Base-by-base conservation (phyloP, 1,140 invertebrate species). In the Drosophila kurseongensis region DNA sequence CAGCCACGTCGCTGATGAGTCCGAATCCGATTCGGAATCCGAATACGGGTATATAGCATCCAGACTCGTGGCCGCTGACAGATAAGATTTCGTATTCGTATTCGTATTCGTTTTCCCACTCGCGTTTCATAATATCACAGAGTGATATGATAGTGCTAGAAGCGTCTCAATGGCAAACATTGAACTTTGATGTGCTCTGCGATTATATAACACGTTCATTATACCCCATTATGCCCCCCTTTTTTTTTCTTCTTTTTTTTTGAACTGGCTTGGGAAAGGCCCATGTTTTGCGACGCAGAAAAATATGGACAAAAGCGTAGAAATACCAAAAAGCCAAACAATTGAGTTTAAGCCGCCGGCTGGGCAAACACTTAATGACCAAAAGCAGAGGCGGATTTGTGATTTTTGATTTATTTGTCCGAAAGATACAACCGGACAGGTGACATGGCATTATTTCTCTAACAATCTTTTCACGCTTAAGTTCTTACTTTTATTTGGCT, bases 191-290 rank as follows among this genome's bases (percentile, higher is more conserved):
- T 47, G 67, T 72, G 68, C 62, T 32, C 18, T 18, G 27, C 29
- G 65, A 69, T 69, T 69, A 71, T 71, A 72, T 58, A 72, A 71
- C 41, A 72, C 48, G 63, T 41, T 71, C 67, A 71, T 71, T 71
- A 57, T 71, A 51, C 16, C 27, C 60, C 60, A 67, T 66, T 66
- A 66, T 62, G 29, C 35, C 23, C 42, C 36, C 52, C n/a, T 16
- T 5, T 8, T 12, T 16, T 27, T 65, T 27, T n/a, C 7, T 5
- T 14, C 9, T 5, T 35, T 0, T 13, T 32, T n/a, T 14, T n/a
- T 18, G 4, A 9, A 51, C 10, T 14, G 27, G 32, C 58, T 67
- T 63, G 60, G 50, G 50, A 52, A 52, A 52, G 50, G 9, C 57
- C 63, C 63, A n/a, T 29, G 50, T 57, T 71, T 29, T 41, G 68